These are phyloP conservation scores for Zygaena filipendulae DNA, from an alignment of 2,888 invertebrate species.

Conservation along the genomic window DNA sequence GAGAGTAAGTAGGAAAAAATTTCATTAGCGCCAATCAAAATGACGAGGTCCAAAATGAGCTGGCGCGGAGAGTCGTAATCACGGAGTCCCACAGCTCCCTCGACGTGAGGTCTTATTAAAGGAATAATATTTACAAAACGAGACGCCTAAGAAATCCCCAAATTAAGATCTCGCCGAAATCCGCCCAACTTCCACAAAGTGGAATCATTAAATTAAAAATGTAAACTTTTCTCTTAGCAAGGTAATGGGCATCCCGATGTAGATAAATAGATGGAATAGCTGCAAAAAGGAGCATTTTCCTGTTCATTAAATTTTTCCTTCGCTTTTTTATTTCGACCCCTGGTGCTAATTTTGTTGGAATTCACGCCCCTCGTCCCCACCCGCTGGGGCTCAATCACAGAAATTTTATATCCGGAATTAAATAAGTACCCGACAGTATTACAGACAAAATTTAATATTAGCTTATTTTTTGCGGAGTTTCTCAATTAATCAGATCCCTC, in stretches of 20 bases:
- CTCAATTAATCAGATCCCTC: constrained; percentile 46
- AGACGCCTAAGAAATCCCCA: constrained; percentile 70
- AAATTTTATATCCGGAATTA: constrained; percentile 71
- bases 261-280: constrained; percentile 71
- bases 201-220: constrained; percentile 72
- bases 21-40: constrained; percentile 70
- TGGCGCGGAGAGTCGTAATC: constrained; percentile 66
- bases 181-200: constrained; percentile 71
- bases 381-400: constrained; percentile 68
- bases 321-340: constrained; percentile 70
- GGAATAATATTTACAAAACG: constrained; percentile 71
- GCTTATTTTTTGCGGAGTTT: constrained; percentile 52
- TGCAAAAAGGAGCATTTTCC: constrained; percentile 71
- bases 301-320: constrained; percentile 72
- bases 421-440: constrained; percentile 66
- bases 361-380: constrained; percentile 67
- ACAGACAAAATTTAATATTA: constrained; percentile 60
- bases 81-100: constrained; percentile 65
- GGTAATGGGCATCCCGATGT: constrained; percentile 70
- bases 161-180: constrained; percentile 69
- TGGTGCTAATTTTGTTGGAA: constrained; percentile 71
- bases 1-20: constrained; percentile 64
- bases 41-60: constrained; percentile 68
- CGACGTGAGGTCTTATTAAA: constrained; percentile 69
- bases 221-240: constrained; percentile 71